Evolutionary conservation across 53 echinoderm and acorn worm species (phyloP).

Genomic region (Paelopatides confundens): DNA sequence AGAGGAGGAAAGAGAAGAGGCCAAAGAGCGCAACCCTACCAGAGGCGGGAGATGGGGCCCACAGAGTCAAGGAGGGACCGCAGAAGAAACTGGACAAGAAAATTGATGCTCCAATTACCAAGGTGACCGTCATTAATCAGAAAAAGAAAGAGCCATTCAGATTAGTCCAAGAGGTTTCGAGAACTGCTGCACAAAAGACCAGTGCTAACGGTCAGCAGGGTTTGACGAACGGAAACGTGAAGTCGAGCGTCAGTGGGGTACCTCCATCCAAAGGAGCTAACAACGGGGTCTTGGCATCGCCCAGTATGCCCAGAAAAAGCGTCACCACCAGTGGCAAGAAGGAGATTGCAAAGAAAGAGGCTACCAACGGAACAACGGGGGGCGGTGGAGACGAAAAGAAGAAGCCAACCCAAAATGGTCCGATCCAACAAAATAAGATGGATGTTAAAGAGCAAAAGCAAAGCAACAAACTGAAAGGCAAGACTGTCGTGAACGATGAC

Average conservation of each 20-base stretch:
- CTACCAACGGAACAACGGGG: background rate
- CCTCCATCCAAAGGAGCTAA: background rate
- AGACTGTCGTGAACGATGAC: background rate
- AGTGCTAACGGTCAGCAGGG: background rate
- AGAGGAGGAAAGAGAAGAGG: conserved; percentile 48
- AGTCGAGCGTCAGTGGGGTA: background rate
- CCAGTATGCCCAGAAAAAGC: conserved; percentile 28
- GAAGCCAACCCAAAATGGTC: conserved; percentile 20
- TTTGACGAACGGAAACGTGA: conserved; percentile 6
- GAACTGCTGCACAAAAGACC: background rate
- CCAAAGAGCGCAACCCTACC: conserved; percentile 14
- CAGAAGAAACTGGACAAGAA: background rate
- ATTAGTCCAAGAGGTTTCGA: conserved; percentile 9
- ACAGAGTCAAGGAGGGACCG: background rate
- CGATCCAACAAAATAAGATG: background rate
- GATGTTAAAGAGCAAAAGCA: conserved; percentile 5
- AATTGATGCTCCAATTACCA: background rate
- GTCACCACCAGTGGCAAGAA: conserved; percentile 51
- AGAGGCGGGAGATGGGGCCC: background rate
- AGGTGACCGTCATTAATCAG: background rate
- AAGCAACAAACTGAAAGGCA: conserved; percentile 17
- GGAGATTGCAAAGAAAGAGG: conserved; percentile 49
- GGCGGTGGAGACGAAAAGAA: conserved; percentile 18
- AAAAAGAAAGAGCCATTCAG: conserved; percentile 12
- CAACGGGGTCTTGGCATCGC: background rate